Evolutionary conservation across 35 echinoderm and acorn worm genomes (phyloP), one percentile per base, ranked within the genome.

Genomic region (Ptychodera flava): DNA sequence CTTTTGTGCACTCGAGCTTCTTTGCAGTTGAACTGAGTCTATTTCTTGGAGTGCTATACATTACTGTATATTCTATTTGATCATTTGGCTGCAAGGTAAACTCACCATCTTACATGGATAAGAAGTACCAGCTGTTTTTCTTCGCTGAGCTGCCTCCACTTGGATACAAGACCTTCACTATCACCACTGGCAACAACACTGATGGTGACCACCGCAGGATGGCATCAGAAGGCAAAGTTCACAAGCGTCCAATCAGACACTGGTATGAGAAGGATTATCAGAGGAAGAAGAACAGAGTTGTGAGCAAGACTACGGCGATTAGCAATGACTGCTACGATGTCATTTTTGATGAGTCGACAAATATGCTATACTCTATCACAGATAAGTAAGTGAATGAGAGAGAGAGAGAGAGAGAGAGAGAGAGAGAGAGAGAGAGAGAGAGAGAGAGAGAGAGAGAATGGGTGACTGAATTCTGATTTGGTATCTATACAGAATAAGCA

Each of bases 251-350:
- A 64, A 64, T 64, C 45, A 64, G 22, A 64, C 6, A 64, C 22
- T 6, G 6, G 6, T 22, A 22, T 6, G 45, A 22, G 22, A 22
- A 64, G 22, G 45, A 64, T 22, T 64, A 64, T 64, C 6, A 64
- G 45, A 64, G 45, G 45, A 64, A 22, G 35, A 77, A 77, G 52
- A 77, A 22, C 27, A 83, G 45, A 64, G 45, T 64, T 83, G 31
- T 30, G 0, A 33, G 34, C 35, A 76, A 84, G n/a, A 88, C 78
- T 15, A 36, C 37, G 15, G 78, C 79, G 33, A 93, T 93, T 35
- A 85, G 88, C 15, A 93, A 93, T 36, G 83, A 90, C 27, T 93
- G 92, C 33, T 93, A 79, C 37, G 36, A 86, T 34, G 82, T 93
- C 35, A 83, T 84, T 0, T 89, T 82, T 86, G 87, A 93, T 81